Evolutionary conservation across 35 echinoderm and acorn worm genomes (phyloP).

Genomic region (Strongylocentrotus purpuratus): DNA sequence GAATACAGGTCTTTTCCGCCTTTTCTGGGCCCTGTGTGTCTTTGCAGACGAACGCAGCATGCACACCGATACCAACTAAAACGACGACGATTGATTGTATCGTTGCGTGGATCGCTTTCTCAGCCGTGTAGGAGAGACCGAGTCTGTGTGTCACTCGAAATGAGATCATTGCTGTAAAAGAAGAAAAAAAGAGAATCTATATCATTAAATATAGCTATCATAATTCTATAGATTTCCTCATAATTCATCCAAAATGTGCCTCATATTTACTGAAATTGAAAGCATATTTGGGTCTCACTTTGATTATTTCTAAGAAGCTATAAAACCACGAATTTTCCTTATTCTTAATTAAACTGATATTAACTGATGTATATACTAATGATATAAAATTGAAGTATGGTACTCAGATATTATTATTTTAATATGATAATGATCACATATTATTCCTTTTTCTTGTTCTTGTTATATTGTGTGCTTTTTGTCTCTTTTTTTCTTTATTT

Average conservation of each 20-base stretch:
- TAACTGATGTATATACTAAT: too few species aligned
- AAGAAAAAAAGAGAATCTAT: neutral
- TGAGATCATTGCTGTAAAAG: neutral
- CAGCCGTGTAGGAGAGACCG: neutral
- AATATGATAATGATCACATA: too few species aligned
- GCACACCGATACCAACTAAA: slow-evolving; percentile 20
- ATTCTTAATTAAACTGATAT: too few species aligned
- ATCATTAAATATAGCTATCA: neutral
- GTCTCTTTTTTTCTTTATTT: neutral
- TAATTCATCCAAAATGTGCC: neutral
- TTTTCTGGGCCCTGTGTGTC: neutral
- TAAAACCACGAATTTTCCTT: too few species aligned
- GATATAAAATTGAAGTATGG: too few species aligned
- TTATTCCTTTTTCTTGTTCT: too few species aligned
- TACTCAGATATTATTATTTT: too few species aligned
- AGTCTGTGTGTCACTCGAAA: slow-evolving; percentile 37
- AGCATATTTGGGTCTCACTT: too few species aligned
- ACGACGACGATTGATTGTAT: slow-evolving; percentile 42
- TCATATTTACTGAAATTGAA: neutral
- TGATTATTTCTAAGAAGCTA: too few species aligned
- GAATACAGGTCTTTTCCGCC: slow-evolving; percentile 27
- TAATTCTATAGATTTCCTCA: neutral
- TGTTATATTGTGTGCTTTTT: neutral
- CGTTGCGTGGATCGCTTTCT: slow-evolving; percentile 39
- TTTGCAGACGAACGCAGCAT: slow-evolving; percentile 30